Percentiles rank a stretch among this genome's conserved stretches.
These are phyloP conservation scores for Rhabditoides inermis DNA, from an alignment of 2,888 invertebrate genomes.

Conservation along the genomic window DNA sequence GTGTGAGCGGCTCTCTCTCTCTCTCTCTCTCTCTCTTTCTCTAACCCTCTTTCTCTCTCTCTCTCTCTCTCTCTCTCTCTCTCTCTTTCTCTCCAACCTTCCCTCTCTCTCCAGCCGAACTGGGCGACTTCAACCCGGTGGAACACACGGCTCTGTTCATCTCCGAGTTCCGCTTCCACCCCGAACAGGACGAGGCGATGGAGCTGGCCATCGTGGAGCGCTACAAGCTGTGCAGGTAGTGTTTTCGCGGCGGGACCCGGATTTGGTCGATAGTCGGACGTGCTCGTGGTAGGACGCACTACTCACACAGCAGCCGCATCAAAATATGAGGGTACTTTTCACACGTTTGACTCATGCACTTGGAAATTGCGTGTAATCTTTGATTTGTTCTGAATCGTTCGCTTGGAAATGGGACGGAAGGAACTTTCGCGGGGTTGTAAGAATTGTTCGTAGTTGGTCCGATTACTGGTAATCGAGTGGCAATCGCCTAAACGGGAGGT, in stretches of 20 bases:
- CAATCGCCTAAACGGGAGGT: too few species aligned
- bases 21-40: background rate
- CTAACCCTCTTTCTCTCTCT: background rate
- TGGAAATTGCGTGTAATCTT: too few species aligned
- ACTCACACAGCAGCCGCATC: too few species aligned
- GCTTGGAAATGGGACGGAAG: too few species aligned
- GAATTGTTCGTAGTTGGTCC: too few species aligned
- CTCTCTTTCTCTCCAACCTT: background rate
- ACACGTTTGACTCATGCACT: background rate
- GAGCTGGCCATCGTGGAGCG: constrained; percentile 87
- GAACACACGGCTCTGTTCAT: constrained; percentile 90
- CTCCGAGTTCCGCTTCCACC: constrained; percentile 93
- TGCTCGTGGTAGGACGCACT: too few species aligned
- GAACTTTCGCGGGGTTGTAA: too few species aligned
- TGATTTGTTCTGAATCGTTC: too few species aligned
- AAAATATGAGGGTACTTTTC: too few species aligned
- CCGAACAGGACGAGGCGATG: constrained; percentile 63
- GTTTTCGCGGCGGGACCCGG: too few species aligned
- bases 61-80: constrained; percentile 22
- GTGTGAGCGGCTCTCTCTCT: constrained; percentile 62
- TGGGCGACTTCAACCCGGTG: constrained; percentile 87
- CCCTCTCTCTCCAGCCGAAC: constrained; percentile 67
- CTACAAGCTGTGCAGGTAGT: constrained; percentile 60
- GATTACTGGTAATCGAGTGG: too few species aligned
- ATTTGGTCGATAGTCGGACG: too few species aligned